Evolutionary conservation across 1,140 invertebrate genomes (phyloP).

Genomic region (Centruroides vittatus): DNA sequence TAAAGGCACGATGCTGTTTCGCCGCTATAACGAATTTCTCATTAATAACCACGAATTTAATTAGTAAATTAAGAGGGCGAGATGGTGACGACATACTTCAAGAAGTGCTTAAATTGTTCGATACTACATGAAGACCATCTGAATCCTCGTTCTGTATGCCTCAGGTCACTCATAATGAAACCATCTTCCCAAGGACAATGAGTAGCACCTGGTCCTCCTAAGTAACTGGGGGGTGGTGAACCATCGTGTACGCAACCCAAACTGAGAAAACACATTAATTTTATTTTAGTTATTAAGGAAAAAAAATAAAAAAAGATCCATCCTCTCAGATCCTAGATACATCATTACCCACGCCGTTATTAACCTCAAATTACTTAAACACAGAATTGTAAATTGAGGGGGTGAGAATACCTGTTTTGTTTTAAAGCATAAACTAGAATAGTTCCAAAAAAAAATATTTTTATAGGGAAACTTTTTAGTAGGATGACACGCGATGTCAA

Average conservation of each 20-base stretch:
- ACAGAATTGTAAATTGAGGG: too few species aligned
- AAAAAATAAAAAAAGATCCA: background rate
- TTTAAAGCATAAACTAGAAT: background rate
- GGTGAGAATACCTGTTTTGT: background rate
- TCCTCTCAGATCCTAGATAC: background rate
- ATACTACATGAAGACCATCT: slow-evolving; percentile 85
- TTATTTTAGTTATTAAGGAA: background rate
- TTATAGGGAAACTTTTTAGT: background rate
- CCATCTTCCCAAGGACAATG: slow-evolving; percentile 92
- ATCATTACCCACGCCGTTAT: too few species aligned
- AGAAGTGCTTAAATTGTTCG: slow-evolving; percentile 88
- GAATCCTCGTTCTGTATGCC: slow-evolving; percentile 88
- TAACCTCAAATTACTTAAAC: too few species aligned
- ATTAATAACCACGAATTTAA: background rate
- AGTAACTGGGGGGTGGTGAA: slow-evolving; percentile 80
- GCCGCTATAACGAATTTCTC: slow-evolving; percentile 42
- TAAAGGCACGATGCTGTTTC: slow-evolving; percentile 86
- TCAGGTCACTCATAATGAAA: slow-evolving; percentile 87
- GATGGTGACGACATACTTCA: slow-evolving; percentile 52
- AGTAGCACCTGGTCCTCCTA: slow-evolving; percentile 87
- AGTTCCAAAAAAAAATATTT: background rate
- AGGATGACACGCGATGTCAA: background rate
- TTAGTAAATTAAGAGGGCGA: background rate
- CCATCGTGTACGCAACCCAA: slow-evolving; percentile 88
- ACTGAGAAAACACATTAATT: slow-evolving; percentile 31